phyloP scores from a whole-genome alignment of 1,140 invertebrate genomes.

The Drosophila kepulauana region DNA sequence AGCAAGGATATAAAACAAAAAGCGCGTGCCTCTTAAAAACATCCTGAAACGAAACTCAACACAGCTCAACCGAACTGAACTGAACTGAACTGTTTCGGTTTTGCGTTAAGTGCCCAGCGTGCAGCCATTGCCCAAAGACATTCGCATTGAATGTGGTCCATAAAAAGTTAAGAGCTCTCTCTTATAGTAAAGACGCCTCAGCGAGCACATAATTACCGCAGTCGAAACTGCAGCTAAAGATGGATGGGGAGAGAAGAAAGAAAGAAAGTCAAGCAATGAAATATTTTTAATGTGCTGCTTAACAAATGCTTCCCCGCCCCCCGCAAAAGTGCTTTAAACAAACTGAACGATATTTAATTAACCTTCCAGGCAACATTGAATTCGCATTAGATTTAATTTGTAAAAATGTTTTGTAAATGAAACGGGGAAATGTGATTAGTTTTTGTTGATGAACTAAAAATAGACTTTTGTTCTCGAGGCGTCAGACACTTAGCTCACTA shows the following conservation, averaged over 20 bases:
- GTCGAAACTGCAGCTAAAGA: neutral
- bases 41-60: slow-evolving; percentile 9
- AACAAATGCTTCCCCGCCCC: too few species aligned
- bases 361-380: too few species aligned
- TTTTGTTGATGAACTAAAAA: slow-evolving; percentile 1
- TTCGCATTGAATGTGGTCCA: slow-evolving; percentile 64
- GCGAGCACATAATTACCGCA: slow-evolving; percentile 37
- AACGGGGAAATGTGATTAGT: neutral
- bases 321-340: neutral
- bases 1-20: slow-evolving; percentile 37
- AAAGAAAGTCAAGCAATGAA: slow-evolving; percentile 28
- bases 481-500: slow-evolving; percentile 15
- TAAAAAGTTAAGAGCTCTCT: slow-evolving; percentile 65
- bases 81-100: slow-evolving; percentile 24
- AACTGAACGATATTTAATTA: too few species aligned
- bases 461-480: neutral
- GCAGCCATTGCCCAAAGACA: slow-evolving; percentile 43
- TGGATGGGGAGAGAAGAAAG: neutral
- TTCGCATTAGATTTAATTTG: neutral
- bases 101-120: slow-evolving; percentile 33
- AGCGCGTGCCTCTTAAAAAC: slow-evolving; percentile 22
- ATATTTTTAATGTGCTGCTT: slow-evolving; percentile 27
- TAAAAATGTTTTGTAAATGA: neutral
- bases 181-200: slow-evolving; percentile 18
- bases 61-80: neutral